Evolutionary conservation across 2,113 vertebrate genomes (phyloP), one percentile per base, ranked within the genome.

Genomic region (Actinemys pallida): DNA sequence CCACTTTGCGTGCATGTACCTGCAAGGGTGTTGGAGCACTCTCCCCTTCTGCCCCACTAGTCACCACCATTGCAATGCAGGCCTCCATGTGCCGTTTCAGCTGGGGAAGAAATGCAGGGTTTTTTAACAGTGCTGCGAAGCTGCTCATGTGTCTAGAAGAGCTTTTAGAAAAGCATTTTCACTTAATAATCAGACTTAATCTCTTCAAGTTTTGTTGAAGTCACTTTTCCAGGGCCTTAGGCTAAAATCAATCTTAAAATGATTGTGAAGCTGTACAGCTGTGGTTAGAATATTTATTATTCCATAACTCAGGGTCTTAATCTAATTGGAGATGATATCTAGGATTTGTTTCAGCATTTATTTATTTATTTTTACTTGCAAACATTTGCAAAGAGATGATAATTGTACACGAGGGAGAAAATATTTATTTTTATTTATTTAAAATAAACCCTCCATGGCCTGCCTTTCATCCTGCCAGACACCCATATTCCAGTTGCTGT

Each of bases 211-310:
- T 96, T 90, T 87, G 90, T 54, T 95, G 80, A 92, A 96, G 93
- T 93, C 78, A 84, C 89, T 96, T 96, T 92, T 78, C 56, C 4
- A 27, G 31, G 6, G 42, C 96, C 93, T 83, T 52, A 54, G 62
- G 96, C 94, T 94, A 96, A 96, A 96, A 94, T 97, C 92, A 90
- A 84, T 90, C 86, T 95, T 90, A 76, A 95, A 97, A 96, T 84
- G 13, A 0, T 69, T 87, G 62, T n/a, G 84, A 86, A 88, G 25
- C 72, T 92, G 62, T 85, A 81, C 22, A 0, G 1, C 47, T 45
- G 62, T 87, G 76, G 84, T 93, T 90, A 65, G 87, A 95, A 90
- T 92, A 97, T 95, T 97, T 93, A 95, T 97, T 95, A 91, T 95
- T 95, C 93, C 91, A 81, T 95, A 96, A 97, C 90, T 91, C 76